Evolutionary conservation across 64 coral and sea anemone genomes (phyloP).

Genomic region (Actinia tenebrosa): DNA sequence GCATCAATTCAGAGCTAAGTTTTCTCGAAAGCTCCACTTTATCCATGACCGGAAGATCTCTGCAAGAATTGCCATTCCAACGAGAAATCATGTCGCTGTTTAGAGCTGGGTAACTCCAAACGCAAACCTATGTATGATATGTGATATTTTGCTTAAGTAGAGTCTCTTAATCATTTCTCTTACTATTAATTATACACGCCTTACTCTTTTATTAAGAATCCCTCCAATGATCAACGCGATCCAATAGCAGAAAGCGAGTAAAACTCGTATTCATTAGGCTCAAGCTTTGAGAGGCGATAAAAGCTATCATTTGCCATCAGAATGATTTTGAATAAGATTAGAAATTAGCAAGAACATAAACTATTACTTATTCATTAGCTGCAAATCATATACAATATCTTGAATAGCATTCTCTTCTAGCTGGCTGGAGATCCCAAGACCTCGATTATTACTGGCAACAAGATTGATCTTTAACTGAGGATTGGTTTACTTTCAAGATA

Average conservation of each 20-base stretch:
- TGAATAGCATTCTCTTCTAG: background rate
- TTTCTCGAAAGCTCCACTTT: constrained; percentile 1
- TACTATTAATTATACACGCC: background rate
- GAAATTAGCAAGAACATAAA: constrained; percentile 3
- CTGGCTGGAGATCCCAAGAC: background rate
- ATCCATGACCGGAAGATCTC: constrained; percentile 14
- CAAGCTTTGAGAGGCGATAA: constrained; percentile 1
- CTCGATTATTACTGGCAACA: background rate
- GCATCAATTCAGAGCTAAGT: constrained; percentile 18
- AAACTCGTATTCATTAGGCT: background rate
- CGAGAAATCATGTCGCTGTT: background rate
- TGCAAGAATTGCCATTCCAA: background rate
- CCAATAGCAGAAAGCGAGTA: background rate
- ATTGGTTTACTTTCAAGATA: background rate
- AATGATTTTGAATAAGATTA: constrained; percentile 8
- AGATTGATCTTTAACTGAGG: background rate
- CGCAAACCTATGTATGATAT: background rate
- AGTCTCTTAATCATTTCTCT: background rate
- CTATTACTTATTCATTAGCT: background rate
- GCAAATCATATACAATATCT: background rate
- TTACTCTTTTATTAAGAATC: background rate
- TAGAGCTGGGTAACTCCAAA: background rate
- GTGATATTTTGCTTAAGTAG: background rate
- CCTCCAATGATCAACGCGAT: background rate
- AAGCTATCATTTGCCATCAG: background rate